Percentiles rank a stretch among this genome's conserved stretches.
These are phyloP conservation scores for Oconnorella tubifera DNA, from an alignment of 2,888 invertebrate genomes.

Conservation along the genomic window DNA sequence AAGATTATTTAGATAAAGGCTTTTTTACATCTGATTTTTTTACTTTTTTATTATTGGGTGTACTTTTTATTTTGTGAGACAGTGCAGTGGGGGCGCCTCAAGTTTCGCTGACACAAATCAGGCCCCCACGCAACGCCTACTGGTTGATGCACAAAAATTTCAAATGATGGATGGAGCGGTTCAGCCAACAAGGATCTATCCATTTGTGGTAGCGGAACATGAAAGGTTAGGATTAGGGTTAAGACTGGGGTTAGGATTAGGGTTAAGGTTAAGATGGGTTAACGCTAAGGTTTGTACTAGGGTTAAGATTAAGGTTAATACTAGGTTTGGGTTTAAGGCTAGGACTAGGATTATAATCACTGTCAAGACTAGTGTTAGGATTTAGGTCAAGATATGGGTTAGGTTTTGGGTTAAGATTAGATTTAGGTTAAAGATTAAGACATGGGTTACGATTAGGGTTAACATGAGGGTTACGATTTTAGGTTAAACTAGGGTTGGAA, in stretches of 20 bases:
- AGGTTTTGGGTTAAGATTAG: too few species aligned
- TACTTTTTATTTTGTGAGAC: background rate
- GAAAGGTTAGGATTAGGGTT: constrained; percentile 58
- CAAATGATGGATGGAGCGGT: constrained; percentile 85
- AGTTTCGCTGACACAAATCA: constrained; percentile 1
- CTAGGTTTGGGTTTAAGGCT: background rate
- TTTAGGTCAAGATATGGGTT: too few species aligned
- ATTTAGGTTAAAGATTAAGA: too few species aligned
- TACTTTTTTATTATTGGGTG: background rate
- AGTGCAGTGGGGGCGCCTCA: background rate
- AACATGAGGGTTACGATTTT: too few species aligned
- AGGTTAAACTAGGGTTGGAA: background rate
- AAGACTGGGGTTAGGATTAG: too few species aligned
- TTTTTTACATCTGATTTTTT: background rate
- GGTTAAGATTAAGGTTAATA: background rate
- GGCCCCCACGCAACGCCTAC: constrained; percentile 24
- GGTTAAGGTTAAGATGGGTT: background rate
- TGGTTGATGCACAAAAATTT: constrained; percentile 62
- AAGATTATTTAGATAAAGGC: too few species aligned
- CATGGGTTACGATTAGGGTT: too few species aligned
- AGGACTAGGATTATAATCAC: background rate
- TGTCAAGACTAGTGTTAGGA: too few species aligned
- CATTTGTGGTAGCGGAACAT: constrained; percentile 68
- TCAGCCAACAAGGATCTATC: constrained; percentile 68
- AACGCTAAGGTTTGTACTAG: background rate